Percentiles rank a stretch among this genome's conserved stretches.
These are phyloP conservation scores for Scaptomyza hsui DNA, from an alignment of 1,140 invertebrate species.

Conservation along the genomic window DNA sequence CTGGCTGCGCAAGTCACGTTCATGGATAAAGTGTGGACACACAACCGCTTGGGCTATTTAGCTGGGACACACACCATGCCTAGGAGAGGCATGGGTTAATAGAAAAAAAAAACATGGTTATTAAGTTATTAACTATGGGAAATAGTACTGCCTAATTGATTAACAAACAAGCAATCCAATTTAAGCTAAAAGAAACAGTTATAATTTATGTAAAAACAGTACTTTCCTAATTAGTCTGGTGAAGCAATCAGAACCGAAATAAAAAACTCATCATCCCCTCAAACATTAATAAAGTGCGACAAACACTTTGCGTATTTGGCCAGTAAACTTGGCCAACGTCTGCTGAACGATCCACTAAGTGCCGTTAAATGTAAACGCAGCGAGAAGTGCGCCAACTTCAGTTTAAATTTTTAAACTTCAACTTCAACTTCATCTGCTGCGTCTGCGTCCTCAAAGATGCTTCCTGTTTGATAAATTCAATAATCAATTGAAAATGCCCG, in stretches of 20 bases:
- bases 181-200: conserved; percentile 4
- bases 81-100: no score
- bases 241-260: background rate
- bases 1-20: background rate
- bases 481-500: conserved; percentile 78
- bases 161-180: no score
- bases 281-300: conserved; percentile 44
- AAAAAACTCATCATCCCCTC: conserved; percentile 19
- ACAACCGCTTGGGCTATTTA: background rate
- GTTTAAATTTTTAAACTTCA: background rate
- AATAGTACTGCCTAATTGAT: no score
- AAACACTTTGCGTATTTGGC: conserved; percentile 54
- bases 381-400: conserved; percentile 7
- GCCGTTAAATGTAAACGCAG: conserved; percentile 72
- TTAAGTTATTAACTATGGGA: no score
- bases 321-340: conserved; percentile 13
- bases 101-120: no score
- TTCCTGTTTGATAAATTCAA: conserved; percentile 81
- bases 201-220: background rate
- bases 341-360: conserved; percentile 34
- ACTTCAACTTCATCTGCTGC: conserved; percentile 30
- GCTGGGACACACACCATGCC: background rate
- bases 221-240: background rate
- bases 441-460: conserved; percentile 64
- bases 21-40: background rate